A percentile compares a stretch with the other conserved stretches of the same genome.
These are phyloP conservation scores for Silurus lanzhouensis DNA, from an alignment of 2,797 vertebrate species.

Conservation along the genomic window DNA sequence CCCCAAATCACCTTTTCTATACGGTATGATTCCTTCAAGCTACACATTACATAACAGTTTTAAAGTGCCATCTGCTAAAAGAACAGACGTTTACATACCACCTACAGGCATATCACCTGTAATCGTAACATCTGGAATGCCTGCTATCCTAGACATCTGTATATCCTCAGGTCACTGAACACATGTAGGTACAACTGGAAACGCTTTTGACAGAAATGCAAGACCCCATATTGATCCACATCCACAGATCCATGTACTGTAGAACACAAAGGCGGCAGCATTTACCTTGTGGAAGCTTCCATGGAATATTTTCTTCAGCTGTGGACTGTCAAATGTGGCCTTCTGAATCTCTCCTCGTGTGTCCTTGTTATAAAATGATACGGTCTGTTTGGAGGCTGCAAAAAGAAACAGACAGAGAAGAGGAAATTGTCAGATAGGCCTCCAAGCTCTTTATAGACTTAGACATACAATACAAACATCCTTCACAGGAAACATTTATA, in stretches of 20 bases:
- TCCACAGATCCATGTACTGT: neutral
- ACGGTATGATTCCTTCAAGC: neutral
- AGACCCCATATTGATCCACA: neutral
- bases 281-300: slow-evolving; percentile 99
- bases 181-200: slow-evolving; percentile 52
- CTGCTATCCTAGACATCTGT: slow-evolving; percentile 49
- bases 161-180: slow-evolving; percentile 46
- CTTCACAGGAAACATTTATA: slow-evolving; percentile 35
- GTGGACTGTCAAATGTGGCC: slow-evolving; percentile 82
- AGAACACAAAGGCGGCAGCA: neutral
- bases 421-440: slow-evolving; percentile 31
- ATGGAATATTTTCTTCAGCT: slow-evolving; percentile 90
- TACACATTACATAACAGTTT: neutral
- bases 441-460: slow-evolving; percentile 16
- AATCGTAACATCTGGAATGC: slow-evolving; percentile 62
- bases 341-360: slow-evolving; percentile 86
- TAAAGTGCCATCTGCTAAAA: neutral
- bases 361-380: slow-evolving; percentile 96
- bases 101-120: slow-evolving; percentile 13
- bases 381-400: slow-evolving; percentile 68
- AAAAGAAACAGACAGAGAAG: slow-evolving; percentile 9
- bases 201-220: neutral
- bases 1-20: neutral
- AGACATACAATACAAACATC: slow-evolving; percentile 24
- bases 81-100: slow-evolving; percentile 17